phyloP scores from a whole-genome alignment of 2,113 vertebrate species.

The Microcebus murinus region DNA sequence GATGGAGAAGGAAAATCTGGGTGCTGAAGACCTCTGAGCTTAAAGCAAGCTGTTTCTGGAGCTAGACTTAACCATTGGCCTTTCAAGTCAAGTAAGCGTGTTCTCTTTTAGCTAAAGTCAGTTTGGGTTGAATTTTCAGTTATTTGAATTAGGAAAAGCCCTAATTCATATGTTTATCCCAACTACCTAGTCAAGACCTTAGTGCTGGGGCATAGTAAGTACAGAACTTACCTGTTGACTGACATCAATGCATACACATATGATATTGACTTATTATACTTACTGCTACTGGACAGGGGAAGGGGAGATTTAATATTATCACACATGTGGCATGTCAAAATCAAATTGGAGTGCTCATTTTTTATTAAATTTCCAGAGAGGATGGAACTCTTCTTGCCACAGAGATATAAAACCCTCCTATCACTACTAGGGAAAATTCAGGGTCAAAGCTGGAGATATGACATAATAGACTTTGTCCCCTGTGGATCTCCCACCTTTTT shows the following conservation, averaged over 20 bases:
- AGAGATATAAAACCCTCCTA: neutral
- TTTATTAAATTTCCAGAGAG: neutral
- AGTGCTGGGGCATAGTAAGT: neutral
- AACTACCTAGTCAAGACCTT: neutral
- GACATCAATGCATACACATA: neutral
- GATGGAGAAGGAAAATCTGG: neutral
- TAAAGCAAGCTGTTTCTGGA: slow-evolving; percentile 35
- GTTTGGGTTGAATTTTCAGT: slow-evolving; percentile 18
- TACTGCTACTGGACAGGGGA: neutral
- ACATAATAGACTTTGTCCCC: neutral
- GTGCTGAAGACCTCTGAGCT: neutral
- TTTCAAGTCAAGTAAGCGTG: neutral
- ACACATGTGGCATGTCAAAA: neutral
- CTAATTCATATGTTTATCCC: neutral
- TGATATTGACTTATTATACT: neutral
- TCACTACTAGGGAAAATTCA: neutral
- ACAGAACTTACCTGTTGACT: neutral
- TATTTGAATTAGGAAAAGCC: neutral
- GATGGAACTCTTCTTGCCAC: neutral
- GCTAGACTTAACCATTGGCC: neutral
- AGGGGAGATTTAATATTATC: neutral
- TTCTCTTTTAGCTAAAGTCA: slow-evolving; percentile 6
- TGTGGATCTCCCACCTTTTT: neutral
- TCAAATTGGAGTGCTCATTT: neutral
- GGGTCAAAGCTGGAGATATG: neutral